Percentiles rank a stretch among this genome's conserved stretches.
These are phyloP conservation scores for Whitmania pigra DNA, from an alignment of 1,140 invertebrate genomes.

Conservation along the genomic window DNA sequence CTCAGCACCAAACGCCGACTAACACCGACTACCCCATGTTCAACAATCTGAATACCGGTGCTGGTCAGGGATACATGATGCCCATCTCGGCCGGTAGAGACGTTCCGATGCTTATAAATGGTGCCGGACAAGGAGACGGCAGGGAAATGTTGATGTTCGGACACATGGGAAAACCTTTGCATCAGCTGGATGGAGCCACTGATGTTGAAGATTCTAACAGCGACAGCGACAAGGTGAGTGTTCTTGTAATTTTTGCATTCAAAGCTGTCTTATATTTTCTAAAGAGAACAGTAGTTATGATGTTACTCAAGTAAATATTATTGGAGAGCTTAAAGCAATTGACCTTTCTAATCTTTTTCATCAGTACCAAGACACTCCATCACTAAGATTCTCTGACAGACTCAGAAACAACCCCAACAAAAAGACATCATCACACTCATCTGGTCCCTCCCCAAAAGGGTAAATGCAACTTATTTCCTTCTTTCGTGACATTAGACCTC, in stretches of 20 bases:
- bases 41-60: no score
- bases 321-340: neutral
- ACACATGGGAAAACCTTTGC: no score
- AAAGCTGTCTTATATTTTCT: neutral
- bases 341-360: neutral
- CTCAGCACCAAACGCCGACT: no score
- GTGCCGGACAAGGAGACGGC: no score
- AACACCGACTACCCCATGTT: no score
- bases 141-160: no score
- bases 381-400: neutral
- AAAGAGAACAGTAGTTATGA: neutral
- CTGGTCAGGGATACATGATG: no score
- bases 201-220: neutral
- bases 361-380: neutral
- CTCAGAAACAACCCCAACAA: neutral
- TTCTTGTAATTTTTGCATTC: neutral
- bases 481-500: neutral
- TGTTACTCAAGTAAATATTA: neutral
- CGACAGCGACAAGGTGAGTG: neutral
- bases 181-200: neutral
- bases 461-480: neutral
- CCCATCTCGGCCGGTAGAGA: no score
- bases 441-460: slow-evolving; percentile 7
- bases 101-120: no score
- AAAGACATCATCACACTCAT: neutral